Evolutionary conservation across 30 jellyfish, hydroid and myxozoan species (phyloP).

Genomic region (Mastigias papua): DNA sequence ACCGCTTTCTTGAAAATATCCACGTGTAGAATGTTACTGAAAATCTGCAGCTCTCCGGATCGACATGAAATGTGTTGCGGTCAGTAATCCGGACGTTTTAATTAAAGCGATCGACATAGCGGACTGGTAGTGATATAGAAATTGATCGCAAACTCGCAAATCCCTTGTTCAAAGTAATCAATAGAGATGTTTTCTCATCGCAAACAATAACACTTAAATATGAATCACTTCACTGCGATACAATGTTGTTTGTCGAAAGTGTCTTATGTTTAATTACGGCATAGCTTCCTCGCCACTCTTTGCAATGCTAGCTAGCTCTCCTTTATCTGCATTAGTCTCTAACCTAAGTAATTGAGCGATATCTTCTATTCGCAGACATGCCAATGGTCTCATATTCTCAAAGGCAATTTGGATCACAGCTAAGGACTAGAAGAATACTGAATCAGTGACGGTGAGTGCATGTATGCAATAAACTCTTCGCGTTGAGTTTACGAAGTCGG

Average conservation of each 20-base stretch:
- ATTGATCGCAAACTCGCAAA: not conserved
- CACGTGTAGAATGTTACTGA: too few relatives aligned
- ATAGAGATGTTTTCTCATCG: not conserved
- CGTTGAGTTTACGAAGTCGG: too few relatives aligned
- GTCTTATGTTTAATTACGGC: not conserved
- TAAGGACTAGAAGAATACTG: too few relatives aligned
- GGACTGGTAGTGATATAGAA: not conserved
- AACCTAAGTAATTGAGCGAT: too few relatives aligned
- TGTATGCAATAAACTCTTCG: too few relatives aligned
- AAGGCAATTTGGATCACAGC: too few relatives aligned
- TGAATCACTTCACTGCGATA: not conserved
- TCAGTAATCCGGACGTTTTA: not conserved
- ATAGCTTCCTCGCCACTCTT: not conserved
- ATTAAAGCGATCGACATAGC: constrained; percentile 5
- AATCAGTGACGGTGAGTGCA: too few relatives aligned
- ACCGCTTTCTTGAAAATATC: too few relatives aligned
- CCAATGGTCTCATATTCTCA: too few relatives aligned
- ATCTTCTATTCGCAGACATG: too few relatives aligned
- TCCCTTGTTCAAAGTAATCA: not conserved
- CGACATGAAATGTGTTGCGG: not conserved
- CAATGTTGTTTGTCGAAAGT: not conserved
- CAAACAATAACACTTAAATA: constrained; percentile 1
- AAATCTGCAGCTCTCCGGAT: not conserved
- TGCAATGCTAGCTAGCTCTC: not conserved
- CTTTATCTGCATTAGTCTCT: too few relatives aligned